Evolutionary conservation across 2,113 vertebrate genomes (phyloP), one percentile per base, ranked within the genome.

Genomic region (Blennius ocellaris): DNA sequence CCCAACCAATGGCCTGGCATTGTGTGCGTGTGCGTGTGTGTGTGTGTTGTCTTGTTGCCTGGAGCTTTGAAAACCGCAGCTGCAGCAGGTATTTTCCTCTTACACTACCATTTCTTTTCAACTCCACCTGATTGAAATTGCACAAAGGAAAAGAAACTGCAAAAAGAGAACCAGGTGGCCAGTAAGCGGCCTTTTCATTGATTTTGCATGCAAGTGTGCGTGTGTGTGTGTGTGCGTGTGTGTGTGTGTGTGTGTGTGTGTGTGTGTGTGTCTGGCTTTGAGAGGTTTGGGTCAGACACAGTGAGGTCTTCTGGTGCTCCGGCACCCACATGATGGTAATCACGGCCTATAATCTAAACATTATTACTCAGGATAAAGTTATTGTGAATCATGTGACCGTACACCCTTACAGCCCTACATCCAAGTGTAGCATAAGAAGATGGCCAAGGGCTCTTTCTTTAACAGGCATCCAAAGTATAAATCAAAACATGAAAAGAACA

Each of bases 321-420:
- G 80, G 73, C 73, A 80, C 67, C 58, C 49, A 61, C 73, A 51
- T 63, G 63, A 77, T 80, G 78, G 85, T 88, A 83, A 91, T 83
- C 67, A 73, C 61, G 62, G 39, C 66, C 78, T 49, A 44, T 70
- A 69, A 81, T 75, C 66, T 58, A 37, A 80, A 55, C 74, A 67
- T 66, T 75, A 67, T 71, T 54, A 65, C 65, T 37, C 16, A 10
- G 14, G 59, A 66, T 62, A 55, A 69, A 54, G 50, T 17, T 40
- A 68, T 16, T 53, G 43, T 63, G 16, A 66, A 52, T 47, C n/a
- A n/a, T n/a, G 21, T 37, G 6, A 63, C 52, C 49, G 21, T 36
- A 73, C 40, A 68, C 47, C 55, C 55, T 56, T 14, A n/a, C 38
- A 40, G 17, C 52, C 54, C 61, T 17, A 21, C 8, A 59, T 68